Conservation (phyloP, 2,888 invertebrate genomes). For the Lepidocyrtinus sp. region DNA sequence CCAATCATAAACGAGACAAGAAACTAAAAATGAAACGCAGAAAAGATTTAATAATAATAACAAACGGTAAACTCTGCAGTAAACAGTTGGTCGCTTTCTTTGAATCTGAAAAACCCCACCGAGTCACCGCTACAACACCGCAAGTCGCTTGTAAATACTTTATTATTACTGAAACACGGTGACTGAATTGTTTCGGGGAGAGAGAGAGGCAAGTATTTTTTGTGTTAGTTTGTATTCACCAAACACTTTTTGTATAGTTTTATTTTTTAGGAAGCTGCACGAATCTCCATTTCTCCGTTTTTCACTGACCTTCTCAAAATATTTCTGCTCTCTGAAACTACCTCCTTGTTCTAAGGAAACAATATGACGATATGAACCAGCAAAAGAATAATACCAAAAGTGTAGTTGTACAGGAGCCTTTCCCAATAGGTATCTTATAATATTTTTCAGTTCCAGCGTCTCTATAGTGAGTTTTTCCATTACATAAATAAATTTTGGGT, state of each 20-base stretch:
- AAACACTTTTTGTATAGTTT: background rate
- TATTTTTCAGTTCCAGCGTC: background rate
- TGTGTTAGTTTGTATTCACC: background rate
- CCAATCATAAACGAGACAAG: conserved; percentile 9
- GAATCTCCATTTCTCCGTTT: background rate
- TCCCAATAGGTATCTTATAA: background rate
- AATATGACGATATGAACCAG: background rate
- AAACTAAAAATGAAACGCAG: conserved; percentile 19
- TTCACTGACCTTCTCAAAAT: background rate
- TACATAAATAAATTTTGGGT: background rate
- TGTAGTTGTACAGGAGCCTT: background rate
- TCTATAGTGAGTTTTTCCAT: background rate
- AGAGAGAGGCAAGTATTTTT: too few species aligned
- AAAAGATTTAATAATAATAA: conserved; percentile 41
- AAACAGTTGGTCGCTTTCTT: conserved; percentile 28
- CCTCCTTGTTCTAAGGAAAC: background rate
- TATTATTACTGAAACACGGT: background rate
- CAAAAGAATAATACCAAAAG: background rate
- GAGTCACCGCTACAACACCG: too few species aligned
- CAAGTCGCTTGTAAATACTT: background rate
- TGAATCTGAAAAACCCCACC: background rate
- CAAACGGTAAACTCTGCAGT: conserved; percentile 37
- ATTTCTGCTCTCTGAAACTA: background rate
- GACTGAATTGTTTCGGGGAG: too few species aligned
- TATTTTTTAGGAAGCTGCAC: background rate